Base-by-base conservation (phyloP, 2,797 vertebrate species). In the Oryzias dopingdopingensis region DNA sequence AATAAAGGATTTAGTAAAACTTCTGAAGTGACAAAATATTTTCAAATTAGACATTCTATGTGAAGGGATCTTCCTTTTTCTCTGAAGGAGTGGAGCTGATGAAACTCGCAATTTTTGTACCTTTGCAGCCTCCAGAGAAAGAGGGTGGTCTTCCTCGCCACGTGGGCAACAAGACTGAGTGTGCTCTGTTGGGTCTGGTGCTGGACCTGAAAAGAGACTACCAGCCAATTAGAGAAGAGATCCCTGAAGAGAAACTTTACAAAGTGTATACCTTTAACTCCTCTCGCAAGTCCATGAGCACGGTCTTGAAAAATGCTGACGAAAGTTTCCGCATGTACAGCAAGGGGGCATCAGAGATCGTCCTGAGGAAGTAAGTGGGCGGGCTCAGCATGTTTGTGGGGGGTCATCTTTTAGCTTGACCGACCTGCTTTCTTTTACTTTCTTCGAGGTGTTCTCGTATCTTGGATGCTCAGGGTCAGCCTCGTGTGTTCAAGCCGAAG, bases 201-300 rank as follows among this genome's bases (percentile, higher is more conserved):
- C 84, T 93, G 56, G 93, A 95, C 0, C 75, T 99, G 77, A 96
- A 96, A 79, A 92, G 95, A 65, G 96, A 98, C 70, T 99, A 97
- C 88, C 94, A 98, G 74, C 94, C 94, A 0, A 89, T 99, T 64
- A 89, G 97, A 55, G 94, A 90, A 0, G 97, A 98, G 87, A 70
- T 99, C 67, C 96, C 97, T 0, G 97, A 99, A 73, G 95, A 99
- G 85, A 96, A 93, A 51, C 88, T 99, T 45, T 95, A 95, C 90
- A 98, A 98, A 76, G 96, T 99, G 47, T 99, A 99, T 85, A 99
- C 97, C 59, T 99, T 99, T 89, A 99, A 99, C 88, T 99, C 97
- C 0, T 92, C 92, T 51, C 94, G 97, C 72, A 99, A 99, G 68
- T 98, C 96, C 82, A 99, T 99, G 97, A 99, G 96, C 88, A 99